A percentile compares a stretch with the other conserved stretches of the same genome.
Evolutionary conservation across 2,888 invertebrate genomes (phyloP).

Genomic region (Trissoscelio sp.): DNA sequence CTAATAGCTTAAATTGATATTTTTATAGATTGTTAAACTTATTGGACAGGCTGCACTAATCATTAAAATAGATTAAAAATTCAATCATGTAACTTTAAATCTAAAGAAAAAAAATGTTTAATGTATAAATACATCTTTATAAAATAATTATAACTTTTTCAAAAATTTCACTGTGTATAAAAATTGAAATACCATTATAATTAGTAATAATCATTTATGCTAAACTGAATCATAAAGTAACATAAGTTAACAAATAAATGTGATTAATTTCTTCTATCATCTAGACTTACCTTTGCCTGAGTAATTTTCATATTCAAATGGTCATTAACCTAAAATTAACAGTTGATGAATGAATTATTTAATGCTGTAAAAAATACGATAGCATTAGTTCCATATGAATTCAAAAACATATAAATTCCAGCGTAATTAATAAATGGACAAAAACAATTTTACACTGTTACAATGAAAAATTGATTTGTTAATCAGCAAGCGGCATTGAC

Average conservation of each 20-base stretch:
- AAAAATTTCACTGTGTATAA: no score
- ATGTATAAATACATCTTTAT: no score
- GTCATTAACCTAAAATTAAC: neutral
- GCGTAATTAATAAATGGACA: neutral
- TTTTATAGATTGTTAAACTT: no score
- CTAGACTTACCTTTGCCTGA: neutral
- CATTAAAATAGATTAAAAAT: no score
- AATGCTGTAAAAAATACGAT: neutral
- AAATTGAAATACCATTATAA: no score
- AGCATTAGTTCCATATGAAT: slow-evolving; percentile 13
- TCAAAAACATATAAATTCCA: neutral
- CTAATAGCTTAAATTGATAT: no score
- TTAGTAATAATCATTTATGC: no score
- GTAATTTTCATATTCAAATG: neutral
- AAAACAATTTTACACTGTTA: slow-evolving; percentile 11
- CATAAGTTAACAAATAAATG: neutral
- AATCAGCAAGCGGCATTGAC: slow-evolving; percentile 9
- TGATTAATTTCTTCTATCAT: neutral
- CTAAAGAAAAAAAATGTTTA: no score
- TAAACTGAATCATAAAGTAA: no score
- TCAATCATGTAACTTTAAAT: no score
- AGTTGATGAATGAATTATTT: neutral
- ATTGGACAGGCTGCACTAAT: no score
- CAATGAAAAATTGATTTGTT: slow-evolving; percentile 30
- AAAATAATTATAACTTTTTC: no score